A percentile compares a stretch with the other conserved stretches of the same genome.
Conservation (phyloP, 2,888 invertebrate genomes). For the Andrena dorsata region DNA sequence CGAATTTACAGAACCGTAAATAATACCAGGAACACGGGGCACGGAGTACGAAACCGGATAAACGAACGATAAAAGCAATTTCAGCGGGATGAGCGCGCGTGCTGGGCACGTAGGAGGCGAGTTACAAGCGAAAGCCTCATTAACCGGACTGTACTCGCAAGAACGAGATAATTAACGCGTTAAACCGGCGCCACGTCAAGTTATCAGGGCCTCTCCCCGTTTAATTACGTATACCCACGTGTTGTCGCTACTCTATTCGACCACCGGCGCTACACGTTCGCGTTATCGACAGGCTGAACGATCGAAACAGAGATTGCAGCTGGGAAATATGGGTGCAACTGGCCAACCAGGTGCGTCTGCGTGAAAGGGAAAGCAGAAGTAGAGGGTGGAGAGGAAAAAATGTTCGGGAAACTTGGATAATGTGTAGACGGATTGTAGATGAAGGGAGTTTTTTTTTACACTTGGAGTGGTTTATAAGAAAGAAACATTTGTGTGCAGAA, state of each 20-base stretch:
- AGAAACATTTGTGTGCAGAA: no score
- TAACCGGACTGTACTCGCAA: slow-evolving; percentile 70
- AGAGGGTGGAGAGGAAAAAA: no score
- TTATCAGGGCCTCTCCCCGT: slow-evolving; percentile 71
- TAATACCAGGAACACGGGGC: slow-evolving; percentile 28
- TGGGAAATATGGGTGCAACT: not conserved
- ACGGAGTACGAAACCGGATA: slow-evolving; percentile 34
- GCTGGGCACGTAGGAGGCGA: slow-evolving; percentile 77
- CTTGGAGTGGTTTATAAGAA: no score
- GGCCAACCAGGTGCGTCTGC: not conserved
- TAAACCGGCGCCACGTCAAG: slow-evolving; percentile 71
- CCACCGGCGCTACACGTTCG: slow-evolving; percentile 66
- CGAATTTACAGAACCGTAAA: slow-evolving; percentile 53
- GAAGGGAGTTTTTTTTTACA: no score
- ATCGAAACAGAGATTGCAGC: slow-evolving; percentile 1
- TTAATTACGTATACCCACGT: slow-evolving; percentile 75
- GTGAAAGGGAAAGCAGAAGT: not conserved
- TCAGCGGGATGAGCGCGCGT: slow-evolving; percentile 52
- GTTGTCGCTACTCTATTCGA: slow-evolving; percentile 71
- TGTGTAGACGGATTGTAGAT: no score
- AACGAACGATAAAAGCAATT: slow-evolving; percentile 56
- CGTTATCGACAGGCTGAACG: not conserved
- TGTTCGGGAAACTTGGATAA: no score
- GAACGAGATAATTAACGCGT: slow-evolving; percentile 77
- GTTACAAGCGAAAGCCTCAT: slow-evolving; percentile 75